Conservation (phyloP, 2,113 vertebrate genomes). For the Tichodroma muraria region DNA sequence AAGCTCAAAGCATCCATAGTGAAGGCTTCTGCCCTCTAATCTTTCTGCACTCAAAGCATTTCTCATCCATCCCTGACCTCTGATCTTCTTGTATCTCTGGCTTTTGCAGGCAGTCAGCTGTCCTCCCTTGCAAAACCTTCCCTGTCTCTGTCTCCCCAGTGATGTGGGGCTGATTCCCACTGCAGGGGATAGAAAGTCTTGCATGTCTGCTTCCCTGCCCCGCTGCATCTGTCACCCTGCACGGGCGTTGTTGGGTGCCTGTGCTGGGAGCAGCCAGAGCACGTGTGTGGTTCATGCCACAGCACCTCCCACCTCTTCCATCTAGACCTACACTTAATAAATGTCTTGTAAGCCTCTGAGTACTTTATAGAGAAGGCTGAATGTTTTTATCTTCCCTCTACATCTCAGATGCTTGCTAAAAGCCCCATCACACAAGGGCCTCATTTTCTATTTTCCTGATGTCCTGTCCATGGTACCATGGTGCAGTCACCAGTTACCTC, state of each 20-base stretch:
- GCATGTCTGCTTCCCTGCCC: rapidly evolving
- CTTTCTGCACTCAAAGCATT: background rate
- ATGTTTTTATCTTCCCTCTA: background rate
- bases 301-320: background rate
- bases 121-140: background rate
- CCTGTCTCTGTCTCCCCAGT: background rate
- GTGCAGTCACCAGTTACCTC: background rate
- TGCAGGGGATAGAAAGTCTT: rapidly evolving
- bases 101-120: background rate
- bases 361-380: background rate
- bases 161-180: background rate
- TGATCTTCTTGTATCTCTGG: background rate
- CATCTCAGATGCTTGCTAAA: background rate
- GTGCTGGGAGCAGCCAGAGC: background rate
- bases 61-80: background rate
- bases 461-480: background rate
- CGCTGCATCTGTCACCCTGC: background rate
- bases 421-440: background rate
- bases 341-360: background rate
- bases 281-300: rapidly evolving
- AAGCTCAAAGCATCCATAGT: background rate
- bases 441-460: background rate
- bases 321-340: background rate
- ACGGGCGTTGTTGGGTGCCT: rapidly evolving
- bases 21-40: background rate